Conservation (phyloP, 2,888 invertebrate species). For the Apantesis nais region DNA sequence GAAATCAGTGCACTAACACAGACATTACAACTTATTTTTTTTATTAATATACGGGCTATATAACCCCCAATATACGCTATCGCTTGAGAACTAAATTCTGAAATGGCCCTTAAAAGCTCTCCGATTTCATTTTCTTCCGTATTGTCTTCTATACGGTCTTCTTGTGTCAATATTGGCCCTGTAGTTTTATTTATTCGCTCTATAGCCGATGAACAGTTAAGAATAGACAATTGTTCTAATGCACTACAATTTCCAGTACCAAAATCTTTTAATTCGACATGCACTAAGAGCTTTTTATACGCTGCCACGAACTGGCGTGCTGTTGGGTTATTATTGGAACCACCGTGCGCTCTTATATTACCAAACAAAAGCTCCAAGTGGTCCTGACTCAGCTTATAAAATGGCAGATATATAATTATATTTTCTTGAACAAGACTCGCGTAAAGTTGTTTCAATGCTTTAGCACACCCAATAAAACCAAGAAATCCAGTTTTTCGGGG, state of each 20-base stretch:
- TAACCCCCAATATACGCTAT: too few species aligned
- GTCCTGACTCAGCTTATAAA: constrained; percentile 11
- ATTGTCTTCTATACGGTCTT: neutral
- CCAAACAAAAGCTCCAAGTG: constrained; percentile 15
- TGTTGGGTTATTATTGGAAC: constrained; percentile 22
- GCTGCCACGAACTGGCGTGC: constrained; percentile 18
- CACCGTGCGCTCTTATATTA: constrained; percentile 21
- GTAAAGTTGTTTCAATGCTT: constrained; percentile 8
- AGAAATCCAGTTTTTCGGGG: constrained; percentile 5
- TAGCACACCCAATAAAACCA: constrained; percentile 3
- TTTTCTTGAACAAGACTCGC: neutral
- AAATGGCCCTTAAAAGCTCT: too few species aligned
- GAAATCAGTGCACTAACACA: constrained; percentile 6
- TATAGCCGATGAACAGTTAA: constrained; percentile 11
- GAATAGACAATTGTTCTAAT: constrained; percentile 10
- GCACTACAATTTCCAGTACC: constrained; percentile 5
- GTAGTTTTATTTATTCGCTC: constrained; percentile 7
- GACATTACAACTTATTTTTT: too few species aligned
- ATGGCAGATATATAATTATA: neutral
- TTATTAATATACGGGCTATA: too few species aligned
- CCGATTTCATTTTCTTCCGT: constrained; percentile 1
- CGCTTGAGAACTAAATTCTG: too few species aligned
- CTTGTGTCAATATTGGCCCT: neutral
- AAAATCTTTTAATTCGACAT: constrained; percentile 7
- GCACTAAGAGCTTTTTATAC: constrained; percentile 20